Evolutionary conservation across 2,888 invertebrate genomes (phyloP).

Genomic region (Eremobia ochroleuca): DNA sequence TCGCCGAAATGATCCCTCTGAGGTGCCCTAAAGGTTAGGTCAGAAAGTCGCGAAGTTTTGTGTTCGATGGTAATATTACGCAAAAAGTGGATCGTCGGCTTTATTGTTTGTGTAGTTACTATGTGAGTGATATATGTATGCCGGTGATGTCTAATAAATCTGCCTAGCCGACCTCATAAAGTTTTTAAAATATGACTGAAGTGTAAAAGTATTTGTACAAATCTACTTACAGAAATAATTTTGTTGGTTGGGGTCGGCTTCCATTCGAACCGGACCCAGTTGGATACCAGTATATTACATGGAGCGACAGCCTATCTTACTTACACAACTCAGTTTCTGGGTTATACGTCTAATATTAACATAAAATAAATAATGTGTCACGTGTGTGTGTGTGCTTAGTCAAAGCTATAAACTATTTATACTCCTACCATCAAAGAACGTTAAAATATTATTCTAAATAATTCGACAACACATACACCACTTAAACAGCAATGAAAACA

Average conservation of each 20-base stretch:
- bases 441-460: conserved; percentile 15
- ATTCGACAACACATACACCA: conserved; percentile 16
- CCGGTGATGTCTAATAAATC: neutral
- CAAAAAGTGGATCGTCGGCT: neutral
- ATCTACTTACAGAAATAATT: too few species aligned
- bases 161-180: neutral
- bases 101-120: neutral
- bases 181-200: too few species aligned
- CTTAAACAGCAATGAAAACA: conserved; percentile 39
- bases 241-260: neutral
- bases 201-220: too few species aligned
- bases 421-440: neutral
- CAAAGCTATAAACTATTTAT: neutral
- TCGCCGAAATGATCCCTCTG: conserved; percentile 15
- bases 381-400: neutral
- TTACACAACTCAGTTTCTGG: neutral
- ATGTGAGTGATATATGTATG: neutral
- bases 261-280: neutral
- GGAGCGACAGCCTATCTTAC: neutral
- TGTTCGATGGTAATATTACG: neutral
- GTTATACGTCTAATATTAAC: neutral
- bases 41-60: conserved; percentile 24
- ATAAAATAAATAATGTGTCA: neutral
- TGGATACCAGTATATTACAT: neutral
- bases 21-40: conserved; percentile 26